These are phyloP conservation scores for Steinernema khuongi DNA, from an alignment of 1,140 invertebrate species.

Conservation along the genomic window DNA sequence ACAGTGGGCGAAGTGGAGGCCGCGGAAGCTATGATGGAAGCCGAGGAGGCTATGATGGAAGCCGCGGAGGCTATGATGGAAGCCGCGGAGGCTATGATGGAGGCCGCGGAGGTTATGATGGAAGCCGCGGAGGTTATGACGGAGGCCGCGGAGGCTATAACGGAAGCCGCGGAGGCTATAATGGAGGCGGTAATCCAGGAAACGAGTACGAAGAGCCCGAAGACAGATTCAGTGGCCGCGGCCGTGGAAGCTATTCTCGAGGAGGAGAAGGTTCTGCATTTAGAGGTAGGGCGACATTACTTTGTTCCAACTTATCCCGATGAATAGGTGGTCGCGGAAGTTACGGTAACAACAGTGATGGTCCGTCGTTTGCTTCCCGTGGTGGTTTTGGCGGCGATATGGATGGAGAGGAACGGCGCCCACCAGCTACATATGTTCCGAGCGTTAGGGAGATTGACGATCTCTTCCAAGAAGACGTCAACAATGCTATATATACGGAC, in stretches of 20 bases:
- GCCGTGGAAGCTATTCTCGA: too few relatives aligned
- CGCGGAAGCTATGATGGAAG: too few relatives aligned
- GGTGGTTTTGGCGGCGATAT: slow-evolving; percentile 17
- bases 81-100: slow-evolving; percentile 38
- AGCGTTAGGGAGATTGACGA: slow-evolving; percentile 66
- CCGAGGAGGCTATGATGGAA: slow-evolving; percentile 20
- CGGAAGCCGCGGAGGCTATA: slow-evolving; percentile 26
- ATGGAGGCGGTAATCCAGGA: slow-evolving; percentile 22
- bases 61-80: slow-evolving; percentile 30
- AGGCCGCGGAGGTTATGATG: slow-evolving; percentile 32
- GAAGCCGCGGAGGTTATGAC: slow-evolving; percentile 29
- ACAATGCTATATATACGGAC: slow-evolving; percentile 77
- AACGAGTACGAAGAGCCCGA: too few relatives aligned
- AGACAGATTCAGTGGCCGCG: too few relatives aligned
- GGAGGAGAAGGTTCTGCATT: slow-evolving; percentile 26
- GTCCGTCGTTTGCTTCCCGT: slow-evolving; percentile 17
- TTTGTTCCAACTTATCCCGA: too few relatives aligned
- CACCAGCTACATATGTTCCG: slow-evolving; percentile 69
- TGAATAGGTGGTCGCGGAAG: too few relatives aligned
- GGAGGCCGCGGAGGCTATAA: slow-evolving; percentile 42
- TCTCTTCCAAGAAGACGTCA: slow-evolving; percentile 66
- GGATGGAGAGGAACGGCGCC: slow-evolving; percentile 12
- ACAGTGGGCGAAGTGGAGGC: too few relatives aligned
- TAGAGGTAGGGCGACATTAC: slow-evolving; percentile 36
- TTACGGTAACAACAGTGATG: slow-evolving; percentile 38